Base-by-base conservation (phyloP, 2,888 invertebrate genomes). In the Oxytorus armatus region DNA sequence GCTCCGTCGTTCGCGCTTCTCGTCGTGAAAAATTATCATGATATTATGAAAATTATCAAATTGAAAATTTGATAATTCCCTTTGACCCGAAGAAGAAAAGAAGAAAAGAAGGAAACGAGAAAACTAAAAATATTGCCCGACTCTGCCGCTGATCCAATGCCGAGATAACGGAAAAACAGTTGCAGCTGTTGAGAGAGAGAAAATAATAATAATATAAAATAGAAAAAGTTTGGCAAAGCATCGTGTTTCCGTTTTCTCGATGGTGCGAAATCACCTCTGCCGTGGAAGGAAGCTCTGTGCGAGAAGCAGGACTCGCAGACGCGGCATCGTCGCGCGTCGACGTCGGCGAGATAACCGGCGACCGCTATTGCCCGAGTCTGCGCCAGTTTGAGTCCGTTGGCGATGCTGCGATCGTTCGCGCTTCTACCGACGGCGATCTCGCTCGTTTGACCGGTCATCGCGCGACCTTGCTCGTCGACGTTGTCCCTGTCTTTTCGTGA, bases 311-410 rank as follows among this genome's bases (percentile, higher is more conserved):
- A 89, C 84, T 90, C 89, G 89, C 89, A 91, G 89, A 90, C 91
- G 86, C 87, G 92, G 92, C 91, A 93, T 86, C 91, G 94, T 90
- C 84, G 93, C 91, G 88, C 93, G 82, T 88, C 90, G 77, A 90
- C 90, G 82, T 93, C 93, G 65, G 94, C 94, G 87, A 94, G 92
- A 90, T 95, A 94, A 83, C 95, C 95, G 82, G 95, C 95, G 81
- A 94, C 94, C 81, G 95, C 95, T 94, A 96, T 95, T 77, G 95
- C 95, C 92, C 95, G 95, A 70, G 94, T 94, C 92, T 95, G 95
- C 83, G 95, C 95, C 86, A 95, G 92, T 90, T 95, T 95, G 83
- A 96, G 92, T 77, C 95, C 95, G 89, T 95, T 95, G 80, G 95
- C 95, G 85, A 95, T 93, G 88, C 93, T 95, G 90, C 92, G 94